These are phyloP conservation scores for Temnothorax ravouxi DNA, from an alignment of 2,888 invertebrate genomes.

Conservation along the genomic window DNA sequence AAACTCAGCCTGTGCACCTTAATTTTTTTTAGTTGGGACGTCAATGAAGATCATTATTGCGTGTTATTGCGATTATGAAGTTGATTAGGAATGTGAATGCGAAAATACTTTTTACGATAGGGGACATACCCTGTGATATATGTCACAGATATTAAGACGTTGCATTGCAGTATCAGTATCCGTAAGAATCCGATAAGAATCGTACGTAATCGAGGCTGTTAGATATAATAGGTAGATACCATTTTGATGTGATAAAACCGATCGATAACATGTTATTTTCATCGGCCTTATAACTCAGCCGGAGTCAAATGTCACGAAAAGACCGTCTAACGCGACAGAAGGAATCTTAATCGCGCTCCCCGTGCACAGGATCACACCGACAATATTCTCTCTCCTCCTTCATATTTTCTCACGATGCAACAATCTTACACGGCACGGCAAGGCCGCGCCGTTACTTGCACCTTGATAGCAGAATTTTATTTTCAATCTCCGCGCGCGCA, in stretches of 20 bases:
- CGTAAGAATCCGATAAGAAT: conserved; percentile 6
- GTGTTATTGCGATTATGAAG: neutral
- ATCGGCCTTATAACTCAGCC: neutral
- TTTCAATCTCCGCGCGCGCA: conserved; percentile 61
- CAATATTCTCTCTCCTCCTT: conserved; percentile 44
- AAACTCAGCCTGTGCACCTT: neutral
- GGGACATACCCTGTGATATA: neutral
- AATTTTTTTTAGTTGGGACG: neutral
- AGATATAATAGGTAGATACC: conserved; percentile 6
- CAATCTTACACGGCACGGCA: conserved; percentile 49
- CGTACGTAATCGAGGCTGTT: neutral
- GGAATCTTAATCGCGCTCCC: conserved; percentile 17
- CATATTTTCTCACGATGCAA: conserved; percentile 38
- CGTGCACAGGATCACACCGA: neutral
- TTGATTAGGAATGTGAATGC: neutral
- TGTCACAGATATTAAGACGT: neutral
- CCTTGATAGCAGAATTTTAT: conserved; percentile 72
- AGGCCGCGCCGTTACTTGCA: conserved; percentile 66
- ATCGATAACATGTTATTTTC: conserved; percentile 30
- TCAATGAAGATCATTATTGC: neutral
- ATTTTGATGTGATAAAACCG: conserved; percentile 1
- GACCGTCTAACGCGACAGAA: conserved; percentile 4
- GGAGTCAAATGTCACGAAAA: conserved; percentile 8
- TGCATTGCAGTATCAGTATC: neutral
- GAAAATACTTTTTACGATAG: neutral